Base-by-base conservation (phyloP, 2,888 invertebrate genomes). In the Linhomoeus sp. region DNA sequence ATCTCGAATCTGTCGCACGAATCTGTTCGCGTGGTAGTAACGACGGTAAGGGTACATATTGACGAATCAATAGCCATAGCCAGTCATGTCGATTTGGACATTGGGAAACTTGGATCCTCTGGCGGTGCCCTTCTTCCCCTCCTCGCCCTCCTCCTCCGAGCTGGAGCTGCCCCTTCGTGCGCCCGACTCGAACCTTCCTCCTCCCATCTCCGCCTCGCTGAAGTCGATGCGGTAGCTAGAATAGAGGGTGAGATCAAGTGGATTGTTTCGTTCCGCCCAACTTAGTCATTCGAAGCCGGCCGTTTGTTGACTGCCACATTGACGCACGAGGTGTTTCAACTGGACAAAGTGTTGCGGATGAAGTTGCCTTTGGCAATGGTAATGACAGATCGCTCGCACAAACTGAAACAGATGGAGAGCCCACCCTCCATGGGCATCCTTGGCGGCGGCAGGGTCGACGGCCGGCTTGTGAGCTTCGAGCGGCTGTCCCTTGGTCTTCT, bases 1-100 rank as follows among this genome's bases (percentile, higher is more conserved):
- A n/a, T n/a, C n/a, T n/a, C n/a, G n/a, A n/a, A n/a, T n/a, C n/a
- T n/a, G n/a, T n/a, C n/a, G n/a, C n/a, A n/a, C n/a, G n/a, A n/a
- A n/a, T n/a, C n/a, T n/a, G n/a, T n/a, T n/a, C n/a, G n/a, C n/a
- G n/a, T n/a, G n/a, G n/a, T n/a, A n/a, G n/a, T n/a, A n/a, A n/a
- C n/a, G n/a, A n/a, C n/a, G n/a, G n/a, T n/a, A n/a, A n/a, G n/a
- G n/a, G n/a, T n/a, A n/a, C n/a, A n/a, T n/a, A n/a, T n/a, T n/a
- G n/a, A n/a, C n/a, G n/a, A 29, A 12, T 29, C 29, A 29, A 12
- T 29, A 62, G 44, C 60, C 59, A 53, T 61, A 62, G 46, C 60
- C 60, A 40, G 55, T 58, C 61, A 63, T 63, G 49, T 63, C 59
- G 44, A 63, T 63, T 49, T 64, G 53, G 37, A 63, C 55, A 19